These are phyloP conservation scores for Listrodromus nycthemerus DNA, from an alignment of 2,888 invertebrate genomes.

Conservation along the genomic window DNA sequence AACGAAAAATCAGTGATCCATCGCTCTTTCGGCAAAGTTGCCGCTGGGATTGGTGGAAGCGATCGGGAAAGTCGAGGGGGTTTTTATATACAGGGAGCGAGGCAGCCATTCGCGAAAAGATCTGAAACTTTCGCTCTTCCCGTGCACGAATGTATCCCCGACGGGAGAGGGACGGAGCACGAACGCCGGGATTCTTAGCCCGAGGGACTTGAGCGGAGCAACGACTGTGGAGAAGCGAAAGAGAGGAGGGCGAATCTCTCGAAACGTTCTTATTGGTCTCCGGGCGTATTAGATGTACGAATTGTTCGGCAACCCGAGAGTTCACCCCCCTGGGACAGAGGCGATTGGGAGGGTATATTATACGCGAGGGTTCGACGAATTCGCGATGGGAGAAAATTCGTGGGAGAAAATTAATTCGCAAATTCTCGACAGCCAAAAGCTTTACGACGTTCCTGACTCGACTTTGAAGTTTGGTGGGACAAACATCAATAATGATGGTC, in stretches of 20 bases:
- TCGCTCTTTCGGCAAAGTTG: slow-evolving; percentile 34
- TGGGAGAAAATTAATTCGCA: slow-evolving; percentile 65
- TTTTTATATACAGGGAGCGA: slow-evolving; percentile 38
- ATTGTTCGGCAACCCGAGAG: slow-evolving; percentile 58
- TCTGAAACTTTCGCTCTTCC: slow-evolving; percentile 69
- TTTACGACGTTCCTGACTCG: background rate
- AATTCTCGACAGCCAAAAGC: slow-evolving; percentile 22
- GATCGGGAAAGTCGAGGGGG: slow-evolving; percentile 27
- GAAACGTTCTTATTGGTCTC: slow-evolving; percentile 76
- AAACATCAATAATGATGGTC: background rate
- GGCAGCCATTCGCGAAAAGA: slow-evolving; percentile 69
- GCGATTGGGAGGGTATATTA: slow-evolving; percentile 44
- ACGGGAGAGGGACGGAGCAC: slow-evolving; percentile 43
- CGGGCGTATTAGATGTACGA: slow-evolving; percentile 67
- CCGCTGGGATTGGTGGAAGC: slow-evolving; percentile 55
- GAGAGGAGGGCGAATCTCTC: slow-evolving; percentile 70
- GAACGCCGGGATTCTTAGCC: slow-evolving; percentile 54
- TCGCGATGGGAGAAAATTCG: slow-evolving; percentile 39
- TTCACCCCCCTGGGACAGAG: slow-evolving; percentile 62
- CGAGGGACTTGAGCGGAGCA: slow-evolving; percentile 52
- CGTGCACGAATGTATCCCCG: background rate
- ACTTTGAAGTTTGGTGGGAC: background rate
- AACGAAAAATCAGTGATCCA: slow-evolving; percentile 42
- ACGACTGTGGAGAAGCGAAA: slow-evolving; percentile 50
- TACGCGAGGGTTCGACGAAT: slow-evolving; percentile 49